Base-by-base conservation (phyloP, 92 coral and sea anemone genomes). In the Zoanthus sansibaricus region DNA sequence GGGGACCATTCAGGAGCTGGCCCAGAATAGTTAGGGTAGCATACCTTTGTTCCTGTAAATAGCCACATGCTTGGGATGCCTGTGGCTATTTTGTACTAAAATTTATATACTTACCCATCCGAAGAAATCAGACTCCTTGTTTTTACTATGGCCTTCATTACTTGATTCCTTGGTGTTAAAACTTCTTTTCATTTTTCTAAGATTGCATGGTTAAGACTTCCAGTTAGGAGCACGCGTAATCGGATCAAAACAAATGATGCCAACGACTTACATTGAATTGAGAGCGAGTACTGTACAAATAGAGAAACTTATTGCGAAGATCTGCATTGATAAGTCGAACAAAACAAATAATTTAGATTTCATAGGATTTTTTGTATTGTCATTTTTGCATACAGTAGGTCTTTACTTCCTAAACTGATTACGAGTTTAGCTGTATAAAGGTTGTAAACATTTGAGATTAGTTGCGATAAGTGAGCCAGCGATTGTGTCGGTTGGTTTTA, bases 51-150 rank as follows among this genome's bases (percentile, higher is more conserved):
- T 37, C 3, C 42, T 37, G 42, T 25, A 25, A 25, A 25, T 25
- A 25, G 25, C 15, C 11, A 54, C 8, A 15, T 6, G 59, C 59
- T 54, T 7, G 59, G 66, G n/a, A 17, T 58, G 66, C 66, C 69
- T 62, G 69, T 62, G 69, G 25, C 55, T 61, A 7, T 61, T 5
- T 20, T 9, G 42, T 37, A 62, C 25, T 17, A 17, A 6, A 17
- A 62, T 62, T n/a, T n/a, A 20, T n/a, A 20, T 21, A 69, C 84
- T 42, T 48, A 79, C 84, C 84, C 73, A 79, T 62, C 84, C 84
- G 9, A 72, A 72, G 20, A 79, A 79, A 61, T 79, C 84, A 45
- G 84, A 45, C 16, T 62, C 72, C 52, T 46, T 79, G n/a, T 16
- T 79, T 79, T 61, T 62, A 45, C 59, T 56, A 18, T 11, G 51